These are phyloP conservation scores for Diglossa cyanea DNA, from an alignment of 2,797 vertebrate genomes.

Conservation along the genomic window DNA sequence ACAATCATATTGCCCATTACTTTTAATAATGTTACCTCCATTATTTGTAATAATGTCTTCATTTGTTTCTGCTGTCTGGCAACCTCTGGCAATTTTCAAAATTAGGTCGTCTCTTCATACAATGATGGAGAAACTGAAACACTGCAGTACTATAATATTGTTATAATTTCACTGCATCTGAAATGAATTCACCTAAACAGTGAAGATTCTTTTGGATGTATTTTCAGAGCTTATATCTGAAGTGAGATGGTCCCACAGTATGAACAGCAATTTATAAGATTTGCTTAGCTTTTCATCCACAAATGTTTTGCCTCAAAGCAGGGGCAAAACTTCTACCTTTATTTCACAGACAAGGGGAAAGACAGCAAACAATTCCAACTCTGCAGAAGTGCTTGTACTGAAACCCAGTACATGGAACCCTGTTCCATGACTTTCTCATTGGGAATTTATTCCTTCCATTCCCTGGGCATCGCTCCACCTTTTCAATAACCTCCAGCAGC, in stretches of 20 bases:
- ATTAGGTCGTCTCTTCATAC: not conserved
- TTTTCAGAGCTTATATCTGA: not conserved
- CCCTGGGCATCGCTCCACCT: conserved; percentile 30
- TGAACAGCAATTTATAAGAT: not conserved
- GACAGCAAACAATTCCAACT: not conserved
- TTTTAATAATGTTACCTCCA: conserved; percentile 42
- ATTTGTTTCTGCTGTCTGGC: conserved; percentile 23
- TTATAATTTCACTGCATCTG: not conserved
- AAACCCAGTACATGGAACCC: not conserved
- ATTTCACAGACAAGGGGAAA: not conserved
- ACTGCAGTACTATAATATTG: not conserved
- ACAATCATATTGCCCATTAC: conserved; percentile 36
- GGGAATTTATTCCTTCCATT: not conserved
- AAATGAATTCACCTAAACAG: not conserved
- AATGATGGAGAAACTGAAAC: not conserved
- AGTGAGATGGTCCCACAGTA: not conserved
- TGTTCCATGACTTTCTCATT: not conserved
- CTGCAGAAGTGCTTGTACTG: not conserved
- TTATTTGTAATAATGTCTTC: conserved; percentile 45
- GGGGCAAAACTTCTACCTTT: not conserved
- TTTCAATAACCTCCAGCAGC: conserved; percentile 37
- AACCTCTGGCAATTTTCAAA: conserved; percentile 56
- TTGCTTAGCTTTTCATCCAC: not conserved
- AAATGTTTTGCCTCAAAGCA: not conserved
- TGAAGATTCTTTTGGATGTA: not conserved